Evolutionary conservation across 2,888 invertebrate species (phyloP), one percentile per base, ranked within the genome.

Genomic region (Scaptomyza caliginosa): DNA sequence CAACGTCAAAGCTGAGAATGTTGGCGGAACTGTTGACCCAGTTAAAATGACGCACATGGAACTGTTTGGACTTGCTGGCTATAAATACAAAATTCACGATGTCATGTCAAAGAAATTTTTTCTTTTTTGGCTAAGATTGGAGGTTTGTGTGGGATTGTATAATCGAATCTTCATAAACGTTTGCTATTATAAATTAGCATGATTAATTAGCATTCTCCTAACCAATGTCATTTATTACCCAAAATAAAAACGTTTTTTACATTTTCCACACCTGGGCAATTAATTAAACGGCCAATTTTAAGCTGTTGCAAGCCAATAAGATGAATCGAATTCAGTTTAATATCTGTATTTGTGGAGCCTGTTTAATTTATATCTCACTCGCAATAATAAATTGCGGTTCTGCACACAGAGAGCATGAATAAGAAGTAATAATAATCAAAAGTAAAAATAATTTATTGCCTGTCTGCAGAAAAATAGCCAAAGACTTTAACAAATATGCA

Each of bases 391-490:
- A 65, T 77, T 63, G 55, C 43, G 56, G 54, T 54, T 62, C 56
- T 62, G 66, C 67, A 50, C 67, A 50, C 48, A 65, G 45, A 6
- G 56, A 77, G 69, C 68, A 49, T 66, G 60, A 63, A 80, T 68
- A 51, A 74, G 81, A 83, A 81, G 81, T 80, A 81, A 81, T 81
- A 81, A 86, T 81, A 81, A 81, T 80, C 81, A 86, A 81, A 77
- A 68, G 84, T 74, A 80, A 84, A 86, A 86, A 80, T 81, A 81
- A 81, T 81, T 84, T 80, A 86, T 84, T 62, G 81, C 84, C 80
- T 63, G 77, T 60, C 70, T 70, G 54, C 79, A 72, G 57, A 10
- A 57, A 78, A 67, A 75, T 65, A 50, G 54, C 59, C 21, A 67
- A 72, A 77, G 63, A 58, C 49, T 54, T 59, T 36, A 50, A 71